Base-by-base conservation (phyloP, 2,113 vertebrate genomes). In the Lynx canadensis region DNA sequence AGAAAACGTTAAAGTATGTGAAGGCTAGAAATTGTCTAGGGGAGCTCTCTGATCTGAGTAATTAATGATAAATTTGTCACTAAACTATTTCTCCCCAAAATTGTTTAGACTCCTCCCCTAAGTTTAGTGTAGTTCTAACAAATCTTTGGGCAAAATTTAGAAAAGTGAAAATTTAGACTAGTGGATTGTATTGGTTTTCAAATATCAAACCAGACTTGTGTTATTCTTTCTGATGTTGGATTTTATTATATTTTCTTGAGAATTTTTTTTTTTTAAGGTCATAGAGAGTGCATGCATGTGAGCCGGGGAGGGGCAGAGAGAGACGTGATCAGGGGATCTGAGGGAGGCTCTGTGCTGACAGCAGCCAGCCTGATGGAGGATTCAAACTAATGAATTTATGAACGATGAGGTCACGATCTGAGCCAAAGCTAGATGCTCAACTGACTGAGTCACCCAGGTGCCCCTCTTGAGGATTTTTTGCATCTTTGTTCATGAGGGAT, bases 1-100 rank as follows among this genome's bases (percentile, higher is more conserved):
- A 94, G 7, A 96, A 91, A 92, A 50, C 41, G 83, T 83, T 95
- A 52, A 95, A 29, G 88, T 82, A 19, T 65, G 2, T 96, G 80
- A 79, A 83, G 80, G 23, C 45, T 71, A 55, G 52, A 91, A 87
- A 60, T 78, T 74, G 31, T 74, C 33, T 92, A 65, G 63, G 31
- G 27, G 55, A 93, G 16, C 14, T 16, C 3, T 78, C 21, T 48
- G 18, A 73, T 79, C 33, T 74, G 33, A 78, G 36, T 89, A 80
- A 78, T 83, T 93, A 85, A 76, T 93, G 82, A 50, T 89, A 55
- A 78, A 33, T 93, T 93, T 87, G 74, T 91, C 50, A 79, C 52
- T 94, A 55, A 12, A 48, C 2, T 55, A 31, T 71, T 97, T 95
- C n/a, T 89, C 25, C 95, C 9, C 87, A 36, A 95, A 86, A 76